Conservation (phyloP, 1,140 invertebrate genomes). For the Nomia melanderi region DNA sequence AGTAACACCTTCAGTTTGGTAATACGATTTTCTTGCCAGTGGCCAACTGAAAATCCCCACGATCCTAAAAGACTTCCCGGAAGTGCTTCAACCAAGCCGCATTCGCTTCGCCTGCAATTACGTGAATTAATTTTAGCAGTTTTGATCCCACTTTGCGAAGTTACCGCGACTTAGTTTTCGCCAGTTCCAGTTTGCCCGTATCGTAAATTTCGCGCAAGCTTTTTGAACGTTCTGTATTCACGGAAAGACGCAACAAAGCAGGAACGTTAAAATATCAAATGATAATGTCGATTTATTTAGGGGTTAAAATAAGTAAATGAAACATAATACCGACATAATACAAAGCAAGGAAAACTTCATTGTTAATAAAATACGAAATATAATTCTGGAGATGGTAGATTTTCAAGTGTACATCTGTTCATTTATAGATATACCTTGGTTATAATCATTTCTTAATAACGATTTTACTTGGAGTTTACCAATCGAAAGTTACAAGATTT, state of each 20-base stretch:
- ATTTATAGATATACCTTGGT: too few relatives aligned
- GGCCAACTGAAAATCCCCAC: conserved; percentile 15
- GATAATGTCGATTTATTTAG: too few relatives aligned
- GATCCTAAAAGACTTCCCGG: background rate
- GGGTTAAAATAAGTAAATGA: too few relatives aligned
- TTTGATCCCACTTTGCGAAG: conserved; percentile 69
- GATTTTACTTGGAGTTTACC: too few relatives aligned
- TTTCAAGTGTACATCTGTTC: too few relatives aligned
- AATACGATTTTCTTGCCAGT: background rate
- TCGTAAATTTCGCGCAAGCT: conserved; percentile 50
- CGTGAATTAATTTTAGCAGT: conserved; percentile 74
- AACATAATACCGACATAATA: too few relatives aligned
- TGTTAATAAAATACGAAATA: too few relatives aligned
- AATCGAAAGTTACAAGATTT: too few relatives aligned
- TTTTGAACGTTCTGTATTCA: conserved; percentile 63
- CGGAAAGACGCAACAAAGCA: conserved; percentile 44
- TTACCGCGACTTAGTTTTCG: conserved; percentile 63
- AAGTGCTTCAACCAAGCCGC: conserved; percentile 30
- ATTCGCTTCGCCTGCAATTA: conserved; percentile 68
- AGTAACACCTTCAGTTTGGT: too few relatives aligned
- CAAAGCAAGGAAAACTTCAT: too few relatives aligned
- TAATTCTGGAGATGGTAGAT: too few relatives aligned
- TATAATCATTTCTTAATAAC: too few relatives aligned
- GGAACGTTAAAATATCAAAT: conserved; percentile 20
- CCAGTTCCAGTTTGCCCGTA: conserved; percentile 35